These are phyloP conservation scores for Leptobrachium ailaonicum DNA, from an alignment of 2,113 vertebrate genomes.

Conservation along the genomic window DNA sequence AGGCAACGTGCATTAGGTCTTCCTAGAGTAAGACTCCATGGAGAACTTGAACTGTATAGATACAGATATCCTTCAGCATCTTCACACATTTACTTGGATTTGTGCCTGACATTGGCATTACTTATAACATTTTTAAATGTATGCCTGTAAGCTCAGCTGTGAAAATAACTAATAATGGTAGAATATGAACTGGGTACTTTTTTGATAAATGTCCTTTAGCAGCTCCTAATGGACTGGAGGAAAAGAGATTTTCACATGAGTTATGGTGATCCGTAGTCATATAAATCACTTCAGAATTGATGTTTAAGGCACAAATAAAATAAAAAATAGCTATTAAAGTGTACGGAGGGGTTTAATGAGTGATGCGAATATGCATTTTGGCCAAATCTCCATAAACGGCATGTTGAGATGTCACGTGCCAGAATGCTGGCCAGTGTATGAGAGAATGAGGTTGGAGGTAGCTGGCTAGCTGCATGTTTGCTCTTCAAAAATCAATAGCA, in stretches of 20 bases:
- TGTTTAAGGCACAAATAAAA: constrained; percentile 11
- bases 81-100: background rate
- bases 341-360: background rate
- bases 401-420: constrained; percentile 33
- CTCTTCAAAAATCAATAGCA: constrained; percentile 37
- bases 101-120: background rate
- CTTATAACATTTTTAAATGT: constrained; percentile 7
- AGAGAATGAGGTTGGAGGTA: constrained; percentile 27
- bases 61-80: background rate
- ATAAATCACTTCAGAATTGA: constrained; percentile 20
- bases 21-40: background rate
- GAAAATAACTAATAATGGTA: background rate
- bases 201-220: background rate
- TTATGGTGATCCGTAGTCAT: background rate
- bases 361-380: constrained; percentile 30
- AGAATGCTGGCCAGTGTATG: constrained; percentile 23
- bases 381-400: constrained; percentile 1
- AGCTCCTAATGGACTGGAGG: constrained; percentile 1
- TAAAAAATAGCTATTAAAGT: background rate
- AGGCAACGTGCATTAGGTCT: background rate
- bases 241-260: constrained; percentile 12
- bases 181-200: constrained; percentile 1
- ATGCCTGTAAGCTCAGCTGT: background rate
- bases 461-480: constrained; percentile 42
- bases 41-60: too few relatives aligned